Conservation (phyloP, 1,140 invertebrate species). For the Cephus cinctus region DNA sequence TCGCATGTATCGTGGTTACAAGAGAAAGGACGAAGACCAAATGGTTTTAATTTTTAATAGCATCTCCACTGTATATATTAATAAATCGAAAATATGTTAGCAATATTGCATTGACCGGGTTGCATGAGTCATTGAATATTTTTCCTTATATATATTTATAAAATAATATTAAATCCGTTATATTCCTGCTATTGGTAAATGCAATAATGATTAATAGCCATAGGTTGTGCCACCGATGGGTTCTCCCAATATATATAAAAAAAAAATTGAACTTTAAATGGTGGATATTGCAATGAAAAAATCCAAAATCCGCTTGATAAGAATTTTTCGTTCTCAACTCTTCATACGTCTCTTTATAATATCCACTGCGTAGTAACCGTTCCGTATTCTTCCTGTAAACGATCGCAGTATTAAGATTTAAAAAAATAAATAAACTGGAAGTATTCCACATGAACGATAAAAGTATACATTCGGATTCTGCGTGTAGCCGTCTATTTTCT, state of each 20-base stretch:
- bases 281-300: too few species aligned
- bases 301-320: not conserved
- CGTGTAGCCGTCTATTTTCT: too few species aligned
- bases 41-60: too few species aligned
- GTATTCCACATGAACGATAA: conserved; percentile 29
- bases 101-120: too few species aligned
- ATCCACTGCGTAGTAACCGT: conserved; percentile 15
- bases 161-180: too few species aligned
- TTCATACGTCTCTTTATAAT: conserved; percentile 20
- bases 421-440: conserved; percentile 20
- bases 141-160: too few species aligned
- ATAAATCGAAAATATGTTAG: too few species aligned
- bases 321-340: conserved; percentile 4
- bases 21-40: too few species aligned
- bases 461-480: not conserved
- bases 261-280: too few species aligned
- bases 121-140: too few species aligned
- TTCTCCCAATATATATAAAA: conserved; percentile 21
- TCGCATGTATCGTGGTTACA: too few species aligned
- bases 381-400: conserved; percentile 30
- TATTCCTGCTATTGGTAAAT: conserved; percentile 23
- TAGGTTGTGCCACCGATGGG: conserved; percentile 26
- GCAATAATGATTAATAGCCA: conserved; percentile 23
- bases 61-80: too few species aligned
- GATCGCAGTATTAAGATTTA: conserved; percentile 32